Base-by-base conservation (phyloP, 1,140 invertebrate genomes). In the Zaprionus ghesquierei region DNA sequence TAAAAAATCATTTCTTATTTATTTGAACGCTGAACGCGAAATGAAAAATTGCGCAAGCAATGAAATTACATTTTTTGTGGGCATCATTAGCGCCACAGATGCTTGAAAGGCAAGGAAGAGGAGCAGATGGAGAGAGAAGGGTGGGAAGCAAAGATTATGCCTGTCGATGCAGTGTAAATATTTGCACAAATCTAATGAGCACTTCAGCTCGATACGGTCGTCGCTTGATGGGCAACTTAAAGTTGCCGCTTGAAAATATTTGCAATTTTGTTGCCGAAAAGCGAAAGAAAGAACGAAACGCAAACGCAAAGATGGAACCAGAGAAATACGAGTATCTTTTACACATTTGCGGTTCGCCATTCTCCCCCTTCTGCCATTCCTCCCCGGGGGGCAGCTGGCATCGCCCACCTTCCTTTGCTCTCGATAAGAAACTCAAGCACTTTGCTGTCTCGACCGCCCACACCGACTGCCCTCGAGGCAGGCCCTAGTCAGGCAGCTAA, bases 1-100 rank as follows among this genome's bases (percentile, higher is more conserved):
- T 79, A 81, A 79, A 80, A 85, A 81, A 75, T 76, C 85, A 79
- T 81, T 86, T 79, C 75, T 81, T 85, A 87, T 86, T 86, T 86
- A 87, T 87, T 85, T 85, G 81, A 72, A 66, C 78, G 69, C 51
- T 63, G 75, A 86, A 66, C 66, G 75, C 81, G 75, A 81, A 85
- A 85, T 81, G 81, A 85, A 86, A 86, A 86, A 85, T 85, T 86
- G 81, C 74, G 75, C 76, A 81, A 81, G 81, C 77, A 74, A 70
- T 70, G 73, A 77, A 85, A 85, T 85, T 85, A 86, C 81, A 78
- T 86, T 86, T 62, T 62, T 59, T 68, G 55, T 61, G 51, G 59
- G 8, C 60, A 61, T 86, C 68, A 81, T 86, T 85, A 81, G 77
- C 53, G 29, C 56, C 31, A 51, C 29, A 53, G 31, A 23, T 41